phyloP scores from a whole-genome alignment of 2,797 vertebrate species.

The Rallus crepitans region DNA sequence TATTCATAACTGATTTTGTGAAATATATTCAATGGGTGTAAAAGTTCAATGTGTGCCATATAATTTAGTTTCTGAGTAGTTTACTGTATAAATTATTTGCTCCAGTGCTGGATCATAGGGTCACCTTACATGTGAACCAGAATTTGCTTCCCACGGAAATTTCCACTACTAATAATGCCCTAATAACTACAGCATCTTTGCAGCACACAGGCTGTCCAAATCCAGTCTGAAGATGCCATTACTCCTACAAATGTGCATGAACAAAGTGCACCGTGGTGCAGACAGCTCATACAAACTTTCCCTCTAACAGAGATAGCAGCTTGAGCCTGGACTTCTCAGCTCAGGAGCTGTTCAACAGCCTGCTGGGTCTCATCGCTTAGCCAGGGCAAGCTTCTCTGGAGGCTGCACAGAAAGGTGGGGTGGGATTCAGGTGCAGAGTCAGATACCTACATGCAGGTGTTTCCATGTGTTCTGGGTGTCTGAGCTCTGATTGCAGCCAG shows the following conservation, averaged over 20 bases:
- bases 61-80: neutral
- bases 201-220: neutral
- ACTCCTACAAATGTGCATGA: too few species aligned
- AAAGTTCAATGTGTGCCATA: neutral
- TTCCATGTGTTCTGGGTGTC: neutral
- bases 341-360: neutral
- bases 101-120: neutral
- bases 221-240: neutral
- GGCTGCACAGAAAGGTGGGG: neutral
- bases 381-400: neutral
- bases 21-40: neutral
- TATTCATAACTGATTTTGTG: neutral
- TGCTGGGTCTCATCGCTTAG: fast-evolving
- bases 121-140: neutral
- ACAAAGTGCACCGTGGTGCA: neutral
- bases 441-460: neutral
- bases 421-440: neutral
- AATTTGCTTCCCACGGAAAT: neutral
- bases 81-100: neutral
- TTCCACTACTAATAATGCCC: neutral
- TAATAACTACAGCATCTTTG: neutral
- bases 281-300: neutral
- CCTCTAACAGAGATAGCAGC: neutral
- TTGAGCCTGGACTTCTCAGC: neutral
- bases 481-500: neutral